phyloP scores from a whole-genome alignment of 30 jellyfish, hydroid and myxozoan species.

The Aurelia sp. region DNA sequence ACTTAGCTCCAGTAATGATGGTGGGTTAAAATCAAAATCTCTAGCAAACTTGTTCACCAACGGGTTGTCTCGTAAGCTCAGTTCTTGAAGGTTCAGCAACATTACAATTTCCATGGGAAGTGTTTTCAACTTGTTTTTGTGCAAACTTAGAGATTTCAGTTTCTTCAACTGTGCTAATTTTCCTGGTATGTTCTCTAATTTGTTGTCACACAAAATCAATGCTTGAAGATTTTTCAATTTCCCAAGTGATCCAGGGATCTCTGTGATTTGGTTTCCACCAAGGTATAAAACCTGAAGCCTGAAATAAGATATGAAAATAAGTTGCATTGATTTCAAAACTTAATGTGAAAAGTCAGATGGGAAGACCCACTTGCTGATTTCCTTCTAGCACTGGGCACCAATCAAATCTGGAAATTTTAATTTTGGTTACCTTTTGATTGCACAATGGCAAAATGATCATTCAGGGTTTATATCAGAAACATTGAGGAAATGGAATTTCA shows the following conservation, averaged over 20 bases:
- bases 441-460: too few relatives aligned
- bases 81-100: conserved; percentile 88
- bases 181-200: conserved; percentile 82
- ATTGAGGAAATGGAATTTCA: too few relatives aligned
- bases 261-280: conserved; percentile 85
- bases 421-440: too few relatives aligned
- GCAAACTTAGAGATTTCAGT: conserved; percentile 92
- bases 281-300: conserved; percentile 93
- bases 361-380: background rate
- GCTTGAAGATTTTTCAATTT: conserved; percentile 77
- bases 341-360: background rate
- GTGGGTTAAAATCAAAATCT: conserved; percentile 94
- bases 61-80: conserved; percentile 97
- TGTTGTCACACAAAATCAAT: conserved; percentile 91
- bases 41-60: conserved; percentile 90
- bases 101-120: conserved; percentile 94
- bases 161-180: conserved; percentile 89
- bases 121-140: conserved; percentile 83
- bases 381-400: background rate
- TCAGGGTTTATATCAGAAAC: too few relatives aligned
- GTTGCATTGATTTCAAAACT: background rate
- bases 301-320: conserved; percentile 1
- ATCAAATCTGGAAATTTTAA: too few relatives aligned
- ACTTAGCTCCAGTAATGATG: conserved; percentile 93
- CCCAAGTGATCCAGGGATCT: conserved; percentile 77